Evolutionary conservation across 2,113 vertebrate genomes (phyloP), one percentile per base, ranked within the genome.

Genomic region (Syrrhaptes paradoxus): DNA sequence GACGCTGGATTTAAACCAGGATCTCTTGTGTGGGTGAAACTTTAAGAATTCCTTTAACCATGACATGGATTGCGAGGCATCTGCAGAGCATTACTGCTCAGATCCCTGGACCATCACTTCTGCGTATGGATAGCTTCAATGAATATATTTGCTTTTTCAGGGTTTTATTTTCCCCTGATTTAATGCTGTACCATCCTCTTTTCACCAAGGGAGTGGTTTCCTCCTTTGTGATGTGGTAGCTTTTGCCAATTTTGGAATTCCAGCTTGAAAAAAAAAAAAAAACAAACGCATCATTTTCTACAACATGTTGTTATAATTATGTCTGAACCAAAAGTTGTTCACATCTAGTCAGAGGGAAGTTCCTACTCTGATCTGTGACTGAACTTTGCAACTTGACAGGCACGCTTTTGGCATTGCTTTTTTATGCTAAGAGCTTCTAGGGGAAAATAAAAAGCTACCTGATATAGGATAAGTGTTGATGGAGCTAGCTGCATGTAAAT

Each of bases 161-260:
- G 80, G 51, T 66, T 97, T 88, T 80, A 32, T 93, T 75, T 89
- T 80, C 73, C 70, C 68, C 76, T 36, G 22, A 78, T 72, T 92
- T 85, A 81, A 93, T 68, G 62, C 41, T 78, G 61, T 87, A 81
- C 66, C 48, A 84, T 92, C 62, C 51, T 92, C 43, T 76, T 46
- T 78, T 93, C 75, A 95, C 78, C 48, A 70, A 95, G 49, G 59
- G 66, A 95, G 70, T 82, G 88, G 61, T 85, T 95, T 97, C 87
- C 86, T 96, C 59, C 34, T 70, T 89, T 96, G 75, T 95, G 94
- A 95, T 92, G 81, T 93, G 92, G 90, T 88, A 88, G 73, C 29
- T 83, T 93, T 95, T 86, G 88, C 54, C 83, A 90, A 26, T 90
- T 95, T 72, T 59, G 34, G 79, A 93, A 85, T 85, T 90, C 54